Conservation (phyloP, 2,797 vertebrate genomes). For the Pangasius mekongensis region DNA sequence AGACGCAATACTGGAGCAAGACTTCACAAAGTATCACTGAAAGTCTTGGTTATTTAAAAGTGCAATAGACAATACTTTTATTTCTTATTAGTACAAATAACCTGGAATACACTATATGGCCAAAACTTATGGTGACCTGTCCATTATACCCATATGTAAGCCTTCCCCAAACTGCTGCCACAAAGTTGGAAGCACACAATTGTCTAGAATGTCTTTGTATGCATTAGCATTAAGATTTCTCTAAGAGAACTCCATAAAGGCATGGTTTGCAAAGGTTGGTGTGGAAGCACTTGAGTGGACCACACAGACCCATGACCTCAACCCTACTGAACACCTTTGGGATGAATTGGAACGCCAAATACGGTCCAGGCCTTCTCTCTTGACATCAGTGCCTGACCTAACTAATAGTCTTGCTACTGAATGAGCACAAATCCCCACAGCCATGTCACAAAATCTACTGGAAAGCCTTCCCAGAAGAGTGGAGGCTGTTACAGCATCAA, state of each 20-base stretch:
- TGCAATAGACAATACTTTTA: not conserved
- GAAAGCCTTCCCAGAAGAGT: not conserved
- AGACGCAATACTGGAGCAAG: not conserved
- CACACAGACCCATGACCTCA: not conserved
- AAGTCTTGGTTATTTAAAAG: not conserved
- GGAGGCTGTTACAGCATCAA: not conserved
- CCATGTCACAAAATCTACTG: not conserved
- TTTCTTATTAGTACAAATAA: not conserved
- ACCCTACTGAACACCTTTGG: not conserved
- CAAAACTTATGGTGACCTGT: not conserved
- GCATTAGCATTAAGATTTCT: not conserved
- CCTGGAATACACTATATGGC: not conserved
- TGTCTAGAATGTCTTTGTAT: not conserved
- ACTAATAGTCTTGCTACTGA: not conserved
- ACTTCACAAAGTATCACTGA: not conserved
- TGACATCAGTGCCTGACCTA: not conserved
- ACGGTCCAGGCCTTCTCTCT: not conserved
- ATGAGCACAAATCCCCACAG: conserved; percentile 1
- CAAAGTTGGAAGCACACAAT: not conserved
- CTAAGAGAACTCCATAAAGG: not conserved
- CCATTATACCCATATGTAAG: not conserved
- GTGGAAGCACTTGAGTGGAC: not conserved
- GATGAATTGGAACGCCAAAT: not conserved
- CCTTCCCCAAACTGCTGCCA: not conserved
- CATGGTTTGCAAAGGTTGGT: not conserved